These are phyloP conservation scores for Scelioninae gen. 1 DNA, from an alignment of 2,888 invertebrate genomes.

Conservation along the genomic window DNA sequence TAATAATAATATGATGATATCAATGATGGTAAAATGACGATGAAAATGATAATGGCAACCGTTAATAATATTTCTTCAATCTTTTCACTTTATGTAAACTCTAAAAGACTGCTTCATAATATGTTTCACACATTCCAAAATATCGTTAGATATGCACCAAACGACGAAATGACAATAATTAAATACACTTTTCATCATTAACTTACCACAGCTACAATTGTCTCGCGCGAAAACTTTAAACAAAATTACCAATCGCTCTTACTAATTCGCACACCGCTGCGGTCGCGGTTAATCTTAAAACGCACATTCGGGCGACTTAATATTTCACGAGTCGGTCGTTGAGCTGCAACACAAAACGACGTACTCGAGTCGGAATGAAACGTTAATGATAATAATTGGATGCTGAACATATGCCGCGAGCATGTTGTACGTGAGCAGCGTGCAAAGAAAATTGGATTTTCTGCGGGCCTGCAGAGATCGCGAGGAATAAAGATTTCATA, in stretches of 20 bases:
- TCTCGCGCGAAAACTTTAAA: no score
- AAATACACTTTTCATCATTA: no score
- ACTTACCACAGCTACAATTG: no score
- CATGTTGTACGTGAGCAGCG: slow-evolving; percentile 47
- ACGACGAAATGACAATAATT: no score
- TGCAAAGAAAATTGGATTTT: slow-evolving; percentile 48
- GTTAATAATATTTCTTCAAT: no score
- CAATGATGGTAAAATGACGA: no score
- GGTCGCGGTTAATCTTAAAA: slow-evolving; percentile 14
- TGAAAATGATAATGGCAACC: no score
- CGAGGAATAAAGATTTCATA: slow-evolving; percentile 54
- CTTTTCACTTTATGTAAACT: no score
- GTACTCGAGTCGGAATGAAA: slow-evolving; percentile 17
- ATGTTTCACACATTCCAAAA: no score
- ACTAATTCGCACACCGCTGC: slow-evolving; percentile 16
- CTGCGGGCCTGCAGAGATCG: slow-evolving; percentile 36
- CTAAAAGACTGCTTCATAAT: no score
- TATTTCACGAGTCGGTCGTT: slow-evolving; percentile 23
- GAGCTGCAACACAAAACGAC: slow-evolving; percentile 5
- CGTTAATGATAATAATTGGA: slow-evolving; percentile 52
- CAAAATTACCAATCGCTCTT: background rate
- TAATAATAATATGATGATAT: no score
- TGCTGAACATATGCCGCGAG: slow-evolving; percentile 53
- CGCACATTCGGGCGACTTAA: slow-evolving; percentile 37
- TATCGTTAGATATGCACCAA: no score